These are phyloP conservation scores for Liasis olivaceus DNA, from an alignment of 2,797 vertebrate genomes.

Conservation along the genomic window DNA sequence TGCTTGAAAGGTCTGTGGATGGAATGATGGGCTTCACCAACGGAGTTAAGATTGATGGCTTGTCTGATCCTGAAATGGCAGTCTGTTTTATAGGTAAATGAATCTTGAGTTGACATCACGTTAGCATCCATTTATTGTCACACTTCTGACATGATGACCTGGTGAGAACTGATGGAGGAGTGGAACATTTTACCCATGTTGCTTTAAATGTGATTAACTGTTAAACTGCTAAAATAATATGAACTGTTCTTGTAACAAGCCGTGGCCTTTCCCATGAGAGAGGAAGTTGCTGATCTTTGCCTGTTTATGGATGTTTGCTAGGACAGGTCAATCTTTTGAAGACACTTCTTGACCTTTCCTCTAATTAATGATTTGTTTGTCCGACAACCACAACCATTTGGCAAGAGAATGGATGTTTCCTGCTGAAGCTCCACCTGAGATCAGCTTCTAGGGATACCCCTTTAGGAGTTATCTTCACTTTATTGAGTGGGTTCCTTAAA, in stretches of 20 bases:
- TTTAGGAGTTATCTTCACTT: too few relatives aligned
- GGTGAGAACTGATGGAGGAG: not conserved
- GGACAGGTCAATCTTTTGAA: not conserved
- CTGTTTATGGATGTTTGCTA: slow-evolving; percentile 5
- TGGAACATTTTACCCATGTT: not conserved
- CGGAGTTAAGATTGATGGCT: too few relatives aligned
- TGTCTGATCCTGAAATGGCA: not conserved
- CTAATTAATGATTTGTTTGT: slow-evolving; percentile 29
- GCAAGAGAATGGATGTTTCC: not conserved
- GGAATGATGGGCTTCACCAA: not conserved
- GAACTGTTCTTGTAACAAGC: not conserved
- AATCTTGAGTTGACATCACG: not conserved
- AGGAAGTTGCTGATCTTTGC: not conserved
- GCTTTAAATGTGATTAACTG: not conserved
- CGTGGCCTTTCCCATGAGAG: not conserved
- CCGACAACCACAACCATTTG: not conserved
- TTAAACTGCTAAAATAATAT: not conserved
- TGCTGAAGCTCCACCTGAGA: not conserved
- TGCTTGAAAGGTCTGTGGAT: too few relatives aligned
- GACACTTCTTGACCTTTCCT: not conserved
- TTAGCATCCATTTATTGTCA: not conserved
- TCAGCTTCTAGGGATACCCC: too few relatives aligned
- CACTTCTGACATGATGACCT: not conserved
- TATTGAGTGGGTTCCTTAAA: too few relatives aligned
- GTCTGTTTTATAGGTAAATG: not conserved